Base-by-base conservation (phyloP, 2,797 vertebrate genomes). In the Hippocampus kuda region DNA sequence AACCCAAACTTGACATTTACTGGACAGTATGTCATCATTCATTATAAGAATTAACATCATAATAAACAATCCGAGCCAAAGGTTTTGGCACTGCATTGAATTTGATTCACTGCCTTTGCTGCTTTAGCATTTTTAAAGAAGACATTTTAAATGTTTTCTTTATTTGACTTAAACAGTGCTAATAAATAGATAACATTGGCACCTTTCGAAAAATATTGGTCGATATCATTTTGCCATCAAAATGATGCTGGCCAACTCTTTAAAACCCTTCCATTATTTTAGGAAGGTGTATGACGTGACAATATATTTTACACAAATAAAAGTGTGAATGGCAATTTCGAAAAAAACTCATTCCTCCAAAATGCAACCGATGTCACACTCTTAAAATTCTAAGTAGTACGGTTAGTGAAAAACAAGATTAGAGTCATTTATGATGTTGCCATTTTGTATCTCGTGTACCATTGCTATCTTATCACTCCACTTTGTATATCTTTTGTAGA, bases 401-500 rank as follows among this genome's bases (percentile, higher is more conserved):
- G 20, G 24, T 2, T 16, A 7, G 12, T 27, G 26, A 57, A 13
- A 48, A 3, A 56, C 10, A 56, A 26, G 54, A 56, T 56, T 24
- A 24, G 1, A 53, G 20, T 53, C 26, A 61, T 18, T 41, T 8
- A 34, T 34, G 15, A 34, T 10, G 3, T 24, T 56, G 56, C 24
- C 26, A 11, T 16, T 30, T 30, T 34, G 3, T 62, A 22, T 41
- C 12, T 41, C 4, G 6, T 62, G 30, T 62, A 22, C 9, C 41
- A 20, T 10, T 62, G 60, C 30, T 3, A 8, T 71, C 26, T 42
- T 68, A 46, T 80, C 48, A 34, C 70, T 38, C 73, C 62, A 66
- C 67, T 77, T 76, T 67, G 46, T 73, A 75, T 81, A 42, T 49
- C 27, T 30, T 59, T 46, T 15, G 12, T 81, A 65, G 85, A 75